phyloP scores from a whole-genome alignment of 1,140 invertebrate genomes.

The Zaprionus davidi region DNA sequence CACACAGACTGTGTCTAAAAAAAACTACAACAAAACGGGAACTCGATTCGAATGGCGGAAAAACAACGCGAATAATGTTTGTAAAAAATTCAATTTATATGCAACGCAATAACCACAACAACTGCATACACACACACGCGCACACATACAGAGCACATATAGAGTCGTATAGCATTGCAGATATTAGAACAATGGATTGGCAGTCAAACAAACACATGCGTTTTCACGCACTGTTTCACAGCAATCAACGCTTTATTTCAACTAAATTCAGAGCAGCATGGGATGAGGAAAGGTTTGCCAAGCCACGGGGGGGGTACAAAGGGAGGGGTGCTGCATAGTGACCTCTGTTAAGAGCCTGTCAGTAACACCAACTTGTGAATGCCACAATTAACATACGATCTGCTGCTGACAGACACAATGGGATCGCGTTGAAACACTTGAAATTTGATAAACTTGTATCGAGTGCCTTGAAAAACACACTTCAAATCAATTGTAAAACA shows the following conservation, averaged over 20 bases:
- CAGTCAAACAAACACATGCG: constrained; percentile 59
- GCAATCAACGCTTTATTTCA: constrained; percentile 78
- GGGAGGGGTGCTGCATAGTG: not conserved
- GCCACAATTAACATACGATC: constrained; percentile 9
- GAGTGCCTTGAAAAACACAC: not conserved
- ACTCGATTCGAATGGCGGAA: constrained; percentile 30
- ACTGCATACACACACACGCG: constrained; percentile 24
- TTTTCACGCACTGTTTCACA: constrained; percentile 76
- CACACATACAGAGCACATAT: constrained; percentile 20
- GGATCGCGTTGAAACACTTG: not conserved
- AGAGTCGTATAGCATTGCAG: constrained; percentile 17
- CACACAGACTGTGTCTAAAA: constrained; percentile 7
- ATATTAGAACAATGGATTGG: constrained; percentile 45
- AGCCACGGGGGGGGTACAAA: no score
- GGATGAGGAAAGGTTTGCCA: not conserved
- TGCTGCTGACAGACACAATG: not conserved
- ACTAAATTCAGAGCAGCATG: constrained; percentile 51
- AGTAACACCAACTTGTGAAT: constrained; percentile 17
- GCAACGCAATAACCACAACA: constrained; percentile 63
- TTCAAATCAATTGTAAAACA: no score
- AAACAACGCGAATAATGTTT: constrained; percentile 67
- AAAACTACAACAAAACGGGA: constrained; percentile 5
- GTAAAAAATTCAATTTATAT: constrained; percentile 81
- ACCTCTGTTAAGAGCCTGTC: not conserved
- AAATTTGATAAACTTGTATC: constrained; percentile 6